Evolutionary conservation across 2,113 vertebrate species (phyloP).

Genomic region (Trachemys scripta): DNA sequence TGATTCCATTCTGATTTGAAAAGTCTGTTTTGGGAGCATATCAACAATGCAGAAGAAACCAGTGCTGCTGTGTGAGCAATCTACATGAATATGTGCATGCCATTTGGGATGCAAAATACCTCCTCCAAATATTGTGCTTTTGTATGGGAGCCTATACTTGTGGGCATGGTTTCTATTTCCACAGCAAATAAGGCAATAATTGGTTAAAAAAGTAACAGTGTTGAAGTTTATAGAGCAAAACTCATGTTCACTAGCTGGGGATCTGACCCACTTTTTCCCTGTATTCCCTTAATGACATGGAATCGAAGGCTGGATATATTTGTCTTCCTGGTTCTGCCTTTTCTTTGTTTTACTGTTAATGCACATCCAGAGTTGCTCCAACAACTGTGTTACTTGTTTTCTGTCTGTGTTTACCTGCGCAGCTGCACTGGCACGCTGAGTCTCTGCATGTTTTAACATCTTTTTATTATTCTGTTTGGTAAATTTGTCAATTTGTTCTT

Average conservation of each 20-base stretch:
- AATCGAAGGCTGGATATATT: not conserved
- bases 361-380: not conserved
- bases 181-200: not conserved
- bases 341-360: not conserved
- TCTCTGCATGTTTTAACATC: not conserved
- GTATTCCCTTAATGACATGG: not conserved
- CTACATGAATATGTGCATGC: not conserved
- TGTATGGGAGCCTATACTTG: not conserved
- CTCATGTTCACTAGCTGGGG: not conserved
- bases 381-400: not conserved
- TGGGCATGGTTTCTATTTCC: not conserved
- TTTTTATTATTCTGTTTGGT: not conserved
- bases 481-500: not conserved
- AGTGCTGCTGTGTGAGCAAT: not conserved
- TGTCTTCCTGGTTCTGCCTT: not conserved
- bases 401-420: not conserved
- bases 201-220: fast-evolving
- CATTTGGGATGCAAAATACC: not conserved
- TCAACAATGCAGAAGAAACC: not conserved
- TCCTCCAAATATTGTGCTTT: not conserved
- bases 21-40: not conserved
- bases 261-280: not conserved
- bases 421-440: not conserved
- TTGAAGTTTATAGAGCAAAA: not conserved
- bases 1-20: not conserved